Percentiles rank a stretch among this genome's conserved stretches.
phyloP scores from a whole-genome alignment of 2,113 vertebrate species.

The Hippotragus niger region DNA sequence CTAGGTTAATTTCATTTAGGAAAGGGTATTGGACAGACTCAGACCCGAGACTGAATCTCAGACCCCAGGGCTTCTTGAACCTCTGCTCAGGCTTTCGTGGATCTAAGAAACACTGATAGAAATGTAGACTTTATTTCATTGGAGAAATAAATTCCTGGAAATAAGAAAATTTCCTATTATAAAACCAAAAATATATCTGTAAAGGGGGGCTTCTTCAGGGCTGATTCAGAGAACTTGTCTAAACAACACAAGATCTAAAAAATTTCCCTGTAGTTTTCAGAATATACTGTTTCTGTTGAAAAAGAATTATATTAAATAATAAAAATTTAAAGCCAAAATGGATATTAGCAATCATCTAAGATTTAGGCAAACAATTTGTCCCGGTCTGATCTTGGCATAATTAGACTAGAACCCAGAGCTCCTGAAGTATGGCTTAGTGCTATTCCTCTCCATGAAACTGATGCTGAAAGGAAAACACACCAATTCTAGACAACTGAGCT shows the following conservation, averaged over 20 bases:
- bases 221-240: background rate
- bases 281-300: background rate
- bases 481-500: background rate
- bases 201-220: background rate
- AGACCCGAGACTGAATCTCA: background rate
- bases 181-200: background rate
- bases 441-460: background rate
- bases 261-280: background rate
- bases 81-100: background rate
- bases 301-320: background rate
- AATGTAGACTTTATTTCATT: background rate
- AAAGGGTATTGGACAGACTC: background rate
- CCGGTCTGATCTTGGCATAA: background rate
- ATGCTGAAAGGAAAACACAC: background rate
- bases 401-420: background rate
- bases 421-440: background rate
- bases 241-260: background rate
- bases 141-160: background rate
- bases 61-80: background rate
- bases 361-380: conserved; percentile 1
- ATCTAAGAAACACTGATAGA: background rate
- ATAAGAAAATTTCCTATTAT: background rate
- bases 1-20: background rate
- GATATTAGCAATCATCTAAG: background rate
- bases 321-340: background rate